These are phyloP conservation scores for Mellilla xanthometata DNA, from an alignment of 2,888 invertebrate genomes.

Conservation along the genomic window DNA sequence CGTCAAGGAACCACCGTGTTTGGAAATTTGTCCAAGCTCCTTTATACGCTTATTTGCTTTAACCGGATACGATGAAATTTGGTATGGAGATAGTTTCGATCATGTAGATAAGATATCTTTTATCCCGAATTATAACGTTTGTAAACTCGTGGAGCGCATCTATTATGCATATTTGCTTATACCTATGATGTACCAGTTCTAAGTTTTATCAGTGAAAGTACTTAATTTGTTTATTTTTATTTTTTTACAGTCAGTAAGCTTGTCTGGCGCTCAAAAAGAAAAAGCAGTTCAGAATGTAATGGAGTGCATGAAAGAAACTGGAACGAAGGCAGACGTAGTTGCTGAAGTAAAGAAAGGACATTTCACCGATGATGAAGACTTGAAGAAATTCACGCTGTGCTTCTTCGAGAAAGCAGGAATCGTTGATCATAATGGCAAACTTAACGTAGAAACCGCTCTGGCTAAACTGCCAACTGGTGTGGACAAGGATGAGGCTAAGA, in stretches of 20 bases:
- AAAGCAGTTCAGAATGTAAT: slow-evolving; percentile 46
- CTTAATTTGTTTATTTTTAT: no score
- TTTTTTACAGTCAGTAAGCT: slow-evolving; percentile 49
- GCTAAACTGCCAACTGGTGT: slow-evolving; percentile 62
- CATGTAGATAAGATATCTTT: no score
- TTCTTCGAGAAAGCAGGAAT: slow-evolving; percentile 71
- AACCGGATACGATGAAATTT: no score
- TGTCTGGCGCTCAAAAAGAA: slow-evolving; percentile 54
- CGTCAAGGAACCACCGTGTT: no score
- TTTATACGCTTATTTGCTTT: no score
- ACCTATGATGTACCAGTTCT: no score
- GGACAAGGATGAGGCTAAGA: slow-evolving; percentile 57
- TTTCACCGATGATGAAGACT: slow-evolving; percentile 57
- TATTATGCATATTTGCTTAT: no score
- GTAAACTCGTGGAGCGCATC: no score
- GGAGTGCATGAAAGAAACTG: slow-evolving; percentile 61
- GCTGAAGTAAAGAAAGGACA: slow-evolving; percentile 65
- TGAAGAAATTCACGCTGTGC: slow-evolving; percentile 73
- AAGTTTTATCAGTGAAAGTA: no score
- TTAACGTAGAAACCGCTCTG: slow-evolving; percentile 66
- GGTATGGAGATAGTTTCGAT: no score
- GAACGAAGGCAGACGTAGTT: slow-evolving; percentile 56
- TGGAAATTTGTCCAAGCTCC: no score
- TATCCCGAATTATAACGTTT: no score
- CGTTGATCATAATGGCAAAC: slow-evolving; percentile 52